Conservation (phyloP, 2,888 invertebrate genomes). For the Phorcus lineatus region DNA sequence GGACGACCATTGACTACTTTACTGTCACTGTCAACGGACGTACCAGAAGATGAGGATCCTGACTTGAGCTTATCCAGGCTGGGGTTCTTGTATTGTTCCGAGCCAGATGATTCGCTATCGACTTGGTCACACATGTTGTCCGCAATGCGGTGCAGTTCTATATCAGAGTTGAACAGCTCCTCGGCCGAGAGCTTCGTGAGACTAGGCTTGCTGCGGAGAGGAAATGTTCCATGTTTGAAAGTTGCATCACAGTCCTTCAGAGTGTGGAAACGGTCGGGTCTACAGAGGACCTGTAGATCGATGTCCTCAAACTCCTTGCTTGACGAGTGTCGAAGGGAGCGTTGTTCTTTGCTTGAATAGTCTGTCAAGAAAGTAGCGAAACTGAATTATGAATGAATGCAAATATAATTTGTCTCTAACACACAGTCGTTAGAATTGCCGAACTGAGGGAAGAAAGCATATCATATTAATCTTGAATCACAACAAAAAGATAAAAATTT, state of each 20-base stretch:
- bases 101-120: slow-evolving; percentile 24
- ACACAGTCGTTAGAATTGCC: too few relatives aligned
- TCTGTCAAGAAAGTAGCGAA: background rate
- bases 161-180: slow-evolving; percentile 28
- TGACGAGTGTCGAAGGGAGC: background rate
- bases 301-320: slow-evolving; percentile 68
- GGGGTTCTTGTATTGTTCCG: slow-evolving; percentile 6
- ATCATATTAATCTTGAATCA: too few relatives aligned
- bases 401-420: too few relatives aligned
- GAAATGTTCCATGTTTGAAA: slow-evolving; percentile 60
- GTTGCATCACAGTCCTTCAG: slow-evolving; percentile 55
- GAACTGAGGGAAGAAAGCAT: too few relatives aligned
- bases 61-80: background rate
- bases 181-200: slow-evolving; percentile 33
- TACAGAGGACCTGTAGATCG: slow-evolving; percentile 50
- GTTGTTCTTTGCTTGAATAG: background rate
- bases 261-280: slow-evolving; percentile 55
- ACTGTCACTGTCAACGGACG: slow-evolving; percentile 34
- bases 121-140: slow-evolving; percentile 23
- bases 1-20: background rate
- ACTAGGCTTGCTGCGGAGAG: slow-evolving; percentile 51
- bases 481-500: too few relatives aligned
- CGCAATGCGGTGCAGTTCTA: slow-evolving; percentile 33
- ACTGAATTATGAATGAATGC: too few relatives aligned
- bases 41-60: slow-evolving; percentile 17